Conservation (phyloP, 2,113 vertebrate genomes). For the Grallaria varia region DNA sequence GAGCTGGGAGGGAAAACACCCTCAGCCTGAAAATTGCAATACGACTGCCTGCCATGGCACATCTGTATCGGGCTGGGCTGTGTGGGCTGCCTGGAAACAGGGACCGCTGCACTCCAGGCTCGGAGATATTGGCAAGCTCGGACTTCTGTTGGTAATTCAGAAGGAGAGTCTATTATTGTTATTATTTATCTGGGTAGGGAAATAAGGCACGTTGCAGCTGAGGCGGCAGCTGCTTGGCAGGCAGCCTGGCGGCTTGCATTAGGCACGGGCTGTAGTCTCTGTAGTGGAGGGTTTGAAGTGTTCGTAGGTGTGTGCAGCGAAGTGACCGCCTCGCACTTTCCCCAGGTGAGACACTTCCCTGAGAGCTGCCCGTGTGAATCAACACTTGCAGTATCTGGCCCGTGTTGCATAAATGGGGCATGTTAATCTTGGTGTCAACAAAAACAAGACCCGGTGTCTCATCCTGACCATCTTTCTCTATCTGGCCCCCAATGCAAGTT, state of each 20-base stretch:
- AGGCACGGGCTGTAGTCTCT: background rate
- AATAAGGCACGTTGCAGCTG: background rate
- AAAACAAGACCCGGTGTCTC: background rate
- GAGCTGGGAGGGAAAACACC: slow-evolving; percentile 4
- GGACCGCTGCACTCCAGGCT: background rate
- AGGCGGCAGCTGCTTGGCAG: background rate
- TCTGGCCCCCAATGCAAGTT: background rate
- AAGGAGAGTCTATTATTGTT: background rate
- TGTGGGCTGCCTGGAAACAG: background rate
- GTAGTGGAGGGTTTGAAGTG: background rate
- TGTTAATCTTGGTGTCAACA: background rate
- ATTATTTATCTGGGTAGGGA: background rate
- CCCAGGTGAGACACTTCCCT: background rate
- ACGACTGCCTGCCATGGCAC: rapidly evolving
- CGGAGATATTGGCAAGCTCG: background rate
- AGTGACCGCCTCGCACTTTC: background rate
- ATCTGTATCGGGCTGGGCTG: background rate
- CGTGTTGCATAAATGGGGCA: background rate
- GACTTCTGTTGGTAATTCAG: background rate
- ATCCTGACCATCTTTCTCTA: background rate
- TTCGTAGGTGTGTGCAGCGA: background rate
- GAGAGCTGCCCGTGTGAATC: background rate
- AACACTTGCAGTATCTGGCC: background rate
- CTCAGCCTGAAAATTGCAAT: background rate
- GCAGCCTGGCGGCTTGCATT: background rate